Evolutionary conservation across 2,888 invertebrate genomes (phyloP), one percentile per base, ranked within the genome.

Genomic region (Agrenia bidenticulata): DNA sequence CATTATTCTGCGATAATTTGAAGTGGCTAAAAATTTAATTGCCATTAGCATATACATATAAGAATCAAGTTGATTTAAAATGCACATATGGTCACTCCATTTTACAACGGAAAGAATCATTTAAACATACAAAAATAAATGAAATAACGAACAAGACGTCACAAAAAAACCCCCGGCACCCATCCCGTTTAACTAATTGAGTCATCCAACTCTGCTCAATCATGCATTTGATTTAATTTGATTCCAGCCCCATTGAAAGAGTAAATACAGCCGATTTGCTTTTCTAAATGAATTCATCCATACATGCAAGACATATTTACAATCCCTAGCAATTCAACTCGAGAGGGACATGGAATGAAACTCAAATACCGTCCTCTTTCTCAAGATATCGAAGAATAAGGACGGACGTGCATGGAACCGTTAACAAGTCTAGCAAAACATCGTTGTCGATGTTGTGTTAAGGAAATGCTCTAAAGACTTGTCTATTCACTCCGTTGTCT

Each of bases 221-320:
- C 23, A 51, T 51, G 23, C 51, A 24, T 51, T 51, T 51, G 51
- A 51, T 51, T 51, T 51, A 7, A 51, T 51, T 51, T 45, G 5
- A 2, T 15, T 45, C 45, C 45, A 45, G 15, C 23, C 13, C 51
- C 24, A 51, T 51, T 23, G 23, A 51, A 51, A 51, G 24, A 15
- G 51, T 51, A 51, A 51, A 51, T 24, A 23, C 23, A 23, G 24
- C 4, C 32, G 32, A 32, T 32, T 32, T 32, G 32, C 32, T 32
- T 32, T 32, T 32, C 32, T 32, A 32, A 32, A 32, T 32, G 32
- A 32, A 32, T 32, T 32, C 32, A 32, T 32, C 32, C 32, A 32
- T 32, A 32, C 32, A 32, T 32, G 11, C 32, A 32, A n/a, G 32
- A 4, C 32, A 11, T 4, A 32, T 7, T 32, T 11, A 32, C 32